These are phyloP conservation scores for Heliconius charithonia DNA, from an alignment of 2,888 invertebrate species.

Conservation along the genomic window DNA sequence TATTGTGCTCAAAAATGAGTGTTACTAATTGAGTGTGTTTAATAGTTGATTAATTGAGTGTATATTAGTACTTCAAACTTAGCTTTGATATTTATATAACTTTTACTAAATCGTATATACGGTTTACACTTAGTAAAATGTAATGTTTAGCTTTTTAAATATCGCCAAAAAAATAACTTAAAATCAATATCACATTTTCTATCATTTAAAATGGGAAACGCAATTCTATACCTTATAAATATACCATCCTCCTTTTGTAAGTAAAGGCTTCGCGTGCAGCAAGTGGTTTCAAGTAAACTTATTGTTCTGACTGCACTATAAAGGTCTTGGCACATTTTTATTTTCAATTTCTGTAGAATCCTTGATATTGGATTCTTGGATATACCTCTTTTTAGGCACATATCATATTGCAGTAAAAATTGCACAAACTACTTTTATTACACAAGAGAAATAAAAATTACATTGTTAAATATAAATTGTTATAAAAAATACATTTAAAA, in stretches of 20 bases:
- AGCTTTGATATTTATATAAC: no score
- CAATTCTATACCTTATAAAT: background rate
- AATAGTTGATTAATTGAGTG: no score
- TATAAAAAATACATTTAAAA: no score
- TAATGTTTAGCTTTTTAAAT: background rate
- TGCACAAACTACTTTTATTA: background rate
- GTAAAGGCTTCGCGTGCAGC: background rate
- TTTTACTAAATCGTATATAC: no score
- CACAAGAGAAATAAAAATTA: no score
- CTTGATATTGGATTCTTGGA: background rate
- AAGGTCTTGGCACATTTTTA: background rate
- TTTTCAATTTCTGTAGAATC: background rate
- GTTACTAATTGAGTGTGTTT: no score
- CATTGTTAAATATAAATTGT: no score
- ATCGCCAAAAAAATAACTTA: background rate
- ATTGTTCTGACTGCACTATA: background rate
- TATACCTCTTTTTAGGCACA: background rate
- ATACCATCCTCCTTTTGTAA: background rate
- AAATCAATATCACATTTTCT: background rate
- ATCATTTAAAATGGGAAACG: background rate
- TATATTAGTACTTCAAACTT: background rate
- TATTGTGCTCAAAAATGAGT: slow-evolving; percentile 8
- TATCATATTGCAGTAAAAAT: background rate
- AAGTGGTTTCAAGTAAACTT: background rate
- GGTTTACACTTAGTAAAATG: background rate